These are phyloP conservation scores for Idaea dimidiata DNA, from an alignment of 2,888 invertebrate species.

Conservation along the genomic window DNA sequence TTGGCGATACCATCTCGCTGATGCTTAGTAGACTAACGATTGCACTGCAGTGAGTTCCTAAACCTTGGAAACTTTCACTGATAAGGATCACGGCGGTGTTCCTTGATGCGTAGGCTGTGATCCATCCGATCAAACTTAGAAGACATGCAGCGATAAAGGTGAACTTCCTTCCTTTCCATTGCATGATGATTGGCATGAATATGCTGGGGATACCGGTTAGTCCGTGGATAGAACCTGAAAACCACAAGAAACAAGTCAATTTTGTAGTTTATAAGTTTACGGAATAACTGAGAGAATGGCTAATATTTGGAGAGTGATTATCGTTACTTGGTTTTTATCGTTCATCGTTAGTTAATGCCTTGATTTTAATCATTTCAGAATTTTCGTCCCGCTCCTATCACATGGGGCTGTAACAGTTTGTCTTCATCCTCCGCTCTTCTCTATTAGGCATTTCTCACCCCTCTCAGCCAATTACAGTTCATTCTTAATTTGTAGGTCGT, in stretches of 20 bases:
- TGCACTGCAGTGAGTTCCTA: constrained; percentile 1
- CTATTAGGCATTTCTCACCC: too few species aligned
- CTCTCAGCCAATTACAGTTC: too few species aligned
- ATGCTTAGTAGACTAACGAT: constrained; percentile 1
- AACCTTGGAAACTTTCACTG: constrained; percentile 10
- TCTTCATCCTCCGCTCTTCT: too few species aligned
- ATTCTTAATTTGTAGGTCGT: neutral
- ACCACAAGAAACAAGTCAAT: neutral
- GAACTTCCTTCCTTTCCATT: constrained; percentile 24
- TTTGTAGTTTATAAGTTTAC: too few species aligned
- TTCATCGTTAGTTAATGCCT: too few species aligned
- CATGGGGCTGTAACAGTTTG: too few species aligned
- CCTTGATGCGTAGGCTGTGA: constrained; percentile 6
- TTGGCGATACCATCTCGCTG: constrained; percentile 12
- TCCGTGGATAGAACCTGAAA: constrained; percentile 13
- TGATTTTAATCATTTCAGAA: too few species aligned
- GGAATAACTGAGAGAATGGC: too few species aligned
- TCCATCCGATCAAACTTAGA: constrained; percentile 20
- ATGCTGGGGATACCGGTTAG: constrained; percentile 24
- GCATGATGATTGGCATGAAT: constrained; percentile 24
- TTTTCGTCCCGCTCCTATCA: too few species aligned
- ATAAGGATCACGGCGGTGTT: constrained; percentile 5
- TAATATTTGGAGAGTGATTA: too few species aligned
- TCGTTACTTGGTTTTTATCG: too few species aligned
- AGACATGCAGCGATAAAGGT: constrained; percentile 20